These are phyloP conservation scores for Bolborhynchus lineola DNA, from an alignment of 2,113 vertebrate genomes.

Conservation along the genomic window DNA sequence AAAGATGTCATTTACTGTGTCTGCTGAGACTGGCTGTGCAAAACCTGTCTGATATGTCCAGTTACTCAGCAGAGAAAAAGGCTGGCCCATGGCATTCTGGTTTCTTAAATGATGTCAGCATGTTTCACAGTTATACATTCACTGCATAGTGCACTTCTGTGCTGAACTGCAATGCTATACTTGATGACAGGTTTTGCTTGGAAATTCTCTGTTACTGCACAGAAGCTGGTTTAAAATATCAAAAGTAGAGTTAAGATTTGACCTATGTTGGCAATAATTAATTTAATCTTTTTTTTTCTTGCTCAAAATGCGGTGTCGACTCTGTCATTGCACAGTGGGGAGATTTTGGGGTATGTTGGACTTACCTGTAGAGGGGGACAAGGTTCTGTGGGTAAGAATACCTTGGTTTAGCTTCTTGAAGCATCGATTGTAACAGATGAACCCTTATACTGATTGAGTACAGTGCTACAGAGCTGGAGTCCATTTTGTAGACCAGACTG, in stretches of 20 bases:
- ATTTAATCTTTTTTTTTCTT: not conserved
- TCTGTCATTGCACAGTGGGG: not conserved
- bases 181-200: not conserved
- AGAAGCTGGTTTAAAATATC: not conserved
- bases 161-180: not conserved
- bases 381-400: not conserved
- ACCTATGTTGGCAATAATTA: rapidly evolving
- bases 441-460: not conserved
- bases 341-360: not conserved
- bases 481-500: not conserved
- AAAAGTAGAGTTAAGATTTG: not conserved
- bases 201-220: not conserved
- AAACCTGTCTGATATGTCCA: not conserved
- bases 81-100: not conserved
- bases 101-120: not conserved
- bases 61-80: not conserved
- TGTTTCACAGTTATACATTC: not conserved
- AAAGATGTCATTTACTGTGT: not conserved
- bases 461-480: not conserved
- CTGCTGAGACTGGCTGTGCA: not conserved
- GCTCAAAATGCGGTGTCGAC: not conserved
- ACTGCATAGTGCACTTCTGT: not conserved
- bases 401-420: not conserved
- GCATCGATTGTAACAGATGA: not conserved
- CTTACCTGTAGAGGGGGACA: not conserved